phyloP scores from a whole-genome alignment of 2,888 invertebrate genomes.

The Copidosoma aretas region DNA sequence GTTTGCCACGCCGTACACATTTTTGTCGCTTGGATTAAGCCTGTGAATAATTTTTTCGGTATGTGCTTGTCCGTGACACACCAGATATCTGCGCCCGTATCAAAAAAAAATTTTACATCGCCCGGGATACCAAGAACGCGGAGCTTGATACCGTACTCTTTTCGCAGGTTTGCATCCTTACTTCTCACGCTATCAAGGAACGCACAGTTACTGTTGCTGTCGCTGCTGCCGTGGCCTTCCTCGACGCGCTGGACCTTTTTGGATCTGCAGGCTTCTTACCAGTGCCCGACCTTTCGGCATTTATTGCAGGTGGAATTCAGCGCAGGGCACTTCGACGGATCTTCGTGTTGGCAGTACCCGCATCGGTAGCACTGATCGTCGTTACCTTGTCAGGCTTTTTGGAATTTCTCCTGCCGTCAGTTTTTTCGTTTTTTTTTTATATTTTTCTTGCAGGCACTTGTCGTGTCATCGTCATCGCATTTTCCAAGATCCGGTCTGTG shows the following conservation, averaged over 20 bases:
- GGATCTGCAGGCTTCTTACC: slow-evolving; percentile 23
- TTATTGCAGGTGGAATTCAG: slow-evolving; percentile 3
- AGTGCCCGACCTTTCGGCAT: slow-evolving; percentile 26
- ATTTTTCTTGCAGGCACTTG: background rate
- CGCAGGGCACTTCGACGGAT: background rate
- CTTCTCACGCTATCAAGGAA: background rate
- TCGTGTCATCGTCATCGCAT: background rate
- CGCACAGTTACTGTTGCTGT: background rate
- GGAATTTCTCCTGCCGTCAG: background rate
- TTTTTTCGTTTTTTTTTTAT: background rate
- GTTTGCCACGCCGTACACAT: background rate
- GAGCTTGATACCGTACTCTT: background rate
- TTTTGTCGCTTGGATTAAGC: background rate
- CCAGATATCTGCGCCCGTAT: background rate
- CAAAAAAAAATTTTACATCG: background rate
- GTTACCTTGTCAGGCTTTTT: background rate
- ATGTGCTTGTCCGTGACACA: background rate
- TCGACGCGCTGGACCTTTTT: background rate
- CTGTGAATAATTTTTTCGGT: background rate
- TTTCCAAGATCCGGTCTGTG: background rate
- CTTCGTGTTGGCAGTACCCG: background rate
- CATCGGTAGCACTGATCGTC: background rate
- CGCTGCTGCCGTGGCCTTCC: background rate
- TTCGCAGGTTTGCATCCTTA: background rate
- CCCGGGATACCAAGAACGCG: background rate